Evolutionary conservation across 2,888 invertebrate genomes (phyloP), one percentile per base, ranked within the genome.

Genomic region (Pseudolycoriella hygida): DNA sequence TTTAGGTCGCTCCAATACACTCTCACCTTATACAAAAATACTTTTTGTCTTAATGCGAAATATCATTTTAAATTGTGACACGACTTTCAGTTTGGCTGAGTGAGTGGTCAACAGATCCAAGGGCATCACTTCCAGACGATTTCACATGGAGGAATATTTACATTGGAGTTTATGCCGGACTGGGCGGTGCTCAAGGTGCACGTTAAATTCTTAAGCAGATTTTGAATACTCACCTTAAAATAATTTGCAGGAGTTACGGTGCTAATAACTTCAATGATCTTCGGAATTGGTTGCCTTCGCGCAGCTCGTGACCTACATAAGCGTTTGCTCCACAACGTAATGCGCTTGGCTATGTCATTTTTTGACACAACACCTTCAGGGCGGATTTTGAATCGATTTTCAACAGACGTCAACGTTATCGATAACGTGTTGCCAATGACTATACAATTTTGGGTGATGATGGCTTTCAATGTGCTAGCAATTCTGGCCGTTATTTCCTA

Each of bases 101-200:
- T 4, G 45, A 43, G 10, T 60, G 60, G 61, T 55, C 60, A 2
- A 31, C 5, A 3, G 53, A 55, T 17, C 53, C 55, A 34, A 25
- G 37, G 12, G 12, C 40, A n/a, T 14, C 20, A 48, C 30, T 18
- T 47, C 4, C 25, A 8, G 67, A 71, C 12, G 67, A 81, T 56
- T 72, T 67, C 2, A 57, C 60, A 2, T 69, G 69, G 52, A 69
- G 85, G 49, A 80, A 89, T 57, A 71, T 84, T 66, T 89, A 88
- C 60, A 72, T 92, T 48, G 85, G 87, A 44, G 84, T 89, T n/a
- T 92, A 90, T 62, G 90, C 86, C 50, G 85, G 77, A 17, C 74
- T 92, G 49, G 92, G 90, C 50, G 67, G 82, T 51, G 86, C 83
- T 48, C 90, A 92, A 80, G 87, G 89, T 34, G 3, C 12, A 12